Conservation (phyloP, 2,113 vertebrate species). For the Aviceda subcristata region DNA sequence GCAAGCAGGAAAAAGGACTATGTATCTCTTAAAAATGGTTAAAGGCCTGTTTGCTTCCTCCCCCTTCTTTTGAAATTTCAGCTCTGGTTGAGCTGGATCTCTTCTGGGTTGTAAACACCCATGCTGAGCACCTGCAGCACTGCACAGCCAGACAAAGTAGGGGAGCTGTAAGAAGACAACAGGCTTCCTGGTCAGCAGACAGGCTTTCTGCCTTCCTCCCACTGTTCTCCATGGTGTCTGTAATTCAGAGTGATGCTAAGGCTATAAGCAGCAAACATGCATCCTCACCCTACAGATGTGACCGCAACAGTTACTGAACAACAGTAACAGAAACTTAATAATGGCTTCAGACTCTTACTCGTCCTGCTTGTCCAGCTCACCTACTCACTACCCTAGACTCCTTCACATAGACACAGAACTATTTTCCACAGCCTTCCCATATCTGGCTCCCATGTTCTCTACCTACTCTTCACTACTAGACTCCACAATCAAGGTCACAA, state of each 20-base stretch:
- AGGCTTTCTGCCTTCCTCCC: background rate
- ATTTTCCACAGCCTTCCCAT: background rate
- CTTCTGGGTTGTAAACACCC: background rate
- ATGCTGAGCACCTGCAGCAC: background rate
- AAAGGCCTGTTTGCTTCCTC: background rate
- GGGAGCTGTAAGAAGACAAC: background rate
- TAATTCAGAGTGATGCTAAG: background rate
- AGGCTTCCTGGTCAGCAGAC: slow-evolving; percentile 9
- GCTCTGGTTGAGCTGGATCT: background rate
- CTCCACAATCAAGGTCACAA: background rate
- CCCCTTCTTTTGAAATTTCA: background rate
- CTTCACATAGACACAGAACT: background rate
- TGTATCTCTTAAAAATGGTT: background rate
- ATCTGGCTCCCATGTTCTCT: background rate
- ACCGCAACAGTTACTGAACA: background rate
- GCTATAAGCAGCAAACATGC: background rate
- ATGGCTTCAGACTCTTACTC: background rate
- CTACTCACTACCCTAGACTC: background rate
- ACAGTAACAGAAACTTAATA: background rate
- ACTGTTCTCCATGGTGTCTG: background rate
- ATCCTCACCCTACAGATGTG: background rate
- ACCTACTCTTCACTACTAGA: background rate
- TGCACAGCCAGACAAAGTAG: background rate
- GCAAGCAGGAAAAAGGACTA: background rate
- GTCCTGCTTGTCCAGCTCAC: background rate